Conservation (phyloP, 2,113 vertebrate species). For the Menidia beryllina region DNA sequence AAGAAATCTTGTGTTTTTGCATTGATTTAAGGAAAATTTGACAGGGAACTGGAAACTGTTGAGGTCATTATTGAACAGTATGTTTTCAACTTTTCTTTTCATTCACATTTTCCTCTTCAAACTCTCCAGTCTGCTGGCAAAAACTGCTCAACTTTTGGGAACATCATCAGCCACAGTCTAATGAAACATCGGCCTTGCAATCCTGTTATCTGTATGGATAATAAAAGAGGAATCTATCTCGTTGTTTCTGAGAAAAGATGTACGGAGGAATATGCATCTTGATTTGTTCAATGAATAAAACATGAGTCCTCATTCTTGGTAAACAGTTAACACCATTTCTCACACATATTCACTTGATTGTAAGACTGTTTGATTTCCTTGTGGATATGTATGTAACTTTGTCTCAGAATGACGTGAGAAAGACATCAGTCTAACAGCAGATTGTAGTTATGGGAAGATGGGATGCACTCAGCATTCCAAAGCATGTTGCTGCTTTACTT, state of each 20-base stretch:
- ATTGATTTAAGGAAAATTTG: background rate
- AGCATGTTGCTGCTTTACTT: constrained; percentile 20
- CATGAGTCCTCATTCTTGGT: background rate
- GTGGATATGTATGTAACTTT: constrained; percentile 56
- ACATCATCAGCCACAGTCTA: background rate
- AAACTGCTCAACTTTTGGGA: background rate
- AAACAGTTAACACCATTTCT: background rate
- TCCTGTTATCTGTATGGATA: background rate
- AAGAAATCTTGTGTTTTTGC: background rate
- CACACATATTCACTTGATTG: constrained; percentile 2
- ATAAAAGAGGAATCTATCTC: background rate
- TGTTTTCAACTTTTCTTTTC: background rate
- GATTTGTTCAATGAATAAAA: background rate
- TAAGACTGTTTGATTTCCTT: constrained; percentile 21
- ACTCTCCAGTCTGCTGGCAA: too few species aligned
- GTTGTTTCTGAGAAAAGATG: background rate
- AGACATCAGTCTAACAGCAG: constrained; percentile 57
- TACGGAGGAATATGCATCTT: constrained; percentile 3
- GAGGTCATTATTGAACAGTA: background rate
- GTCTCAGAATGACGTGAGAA: constrained; percentile 55
- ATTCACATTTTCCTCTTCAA: background rate
- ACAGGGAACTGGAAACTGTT: background rate
- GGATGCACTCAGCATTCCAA: constrained; percentile 47
- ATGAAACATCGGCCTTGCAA: background rate
- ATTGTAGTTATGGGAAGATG: constrained; percentile 54